A percentile compares a stretch with the other conserved stretches of the same genome.
Conservation (phyloP, 2,888 invertebrate species). For the Agrenia bidenticulata region DNA sequence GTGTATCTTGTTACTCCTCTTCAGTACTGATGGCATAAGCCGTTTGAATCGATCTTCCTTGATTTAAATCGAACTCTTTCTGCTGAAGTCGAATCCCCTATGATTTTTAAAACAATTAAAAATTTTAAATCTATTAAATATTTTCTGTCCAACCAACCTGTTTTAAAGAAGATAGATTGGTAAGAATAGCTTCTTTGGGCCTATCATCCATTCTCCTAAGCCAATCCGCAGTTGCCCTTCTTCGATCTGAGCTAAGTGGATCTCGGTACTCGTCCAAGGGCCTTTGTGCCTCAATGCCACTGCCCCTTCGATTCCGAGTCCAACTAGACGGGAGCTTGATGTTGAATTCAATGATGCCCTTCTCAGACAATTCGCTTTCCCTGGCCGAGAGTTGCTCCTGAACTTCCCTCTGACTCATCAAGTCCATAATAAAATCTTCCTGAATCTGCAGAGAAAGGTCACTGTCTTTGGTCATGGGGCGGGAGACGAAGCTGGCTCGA, state of each 20-base stretch:
- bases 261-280: not conserved
- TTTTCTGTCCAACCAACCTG: not conserved
- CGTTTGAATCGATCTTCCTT: too few species aligned
- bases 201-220: not conserved
- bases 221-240: slow-evolving; percentile 12
- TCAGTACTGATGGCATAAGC: too few species aligned
- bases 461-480: slow-evolving; percentile 27
- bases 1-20: too few species aligned
- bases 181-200: slow-evolving; percentile 4
- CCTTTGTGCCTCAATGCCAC: not conserved
- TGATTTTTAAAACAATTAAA: too few species aligned
- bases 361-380: slow-evolving; percentile 48
- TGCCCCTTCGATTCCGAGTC: not conserved
- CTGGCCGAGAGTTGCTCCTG: slow-evolving; percentile 48
- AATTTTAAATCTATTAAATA: not conserved
- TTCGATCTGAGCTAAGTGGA: slow-evolving; percentile 1
- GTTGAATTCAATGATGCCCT: slow-evolving; percentile 50
- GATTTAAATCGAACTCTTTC: too few species aligned
- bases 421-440: slow-evolving; percentile 13
- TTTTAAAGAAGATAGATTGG: slow-evolving; percentile 8
- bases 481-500: not conserved
- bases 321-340: slow-evolving; percentile 40
- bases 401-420: slow-evolving; percentile 23
- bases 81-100: too few species aligned
- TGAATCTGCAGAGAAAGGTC: slow-evolving; percentile 22